Evolutionary conservation across 1,140 invertebrate species (phyloP), one percentile per base, ranked within the genome.

Genomic region (Notospermus geniculatus): DNA sequence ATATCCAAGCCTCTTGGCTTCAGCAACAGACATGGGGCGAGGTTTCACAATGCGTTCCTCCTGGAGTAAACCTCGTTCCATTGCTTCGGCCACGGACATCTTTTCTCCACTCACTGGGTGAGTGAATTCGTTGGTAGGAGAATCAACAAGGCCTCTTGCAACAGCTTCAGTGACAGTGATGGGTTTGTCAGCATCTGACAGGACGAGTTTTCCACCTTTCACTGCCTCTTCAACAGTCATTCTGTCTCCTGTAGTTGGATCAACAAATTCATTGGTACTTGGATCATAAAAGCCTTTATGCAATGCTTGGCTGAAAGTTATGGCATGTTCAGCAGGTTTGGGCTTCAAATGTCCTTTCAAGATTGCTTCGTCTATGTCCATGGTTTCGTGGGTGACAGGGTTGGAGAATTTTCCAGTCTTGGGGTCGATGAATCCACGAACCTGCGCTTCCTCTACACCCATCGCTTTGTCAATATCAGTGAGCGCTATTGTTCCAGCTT

Each of bases 101-200:
- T 87, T 82, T 71, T 87, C 85, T 36, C 88, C 88, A 28, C 87
- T 89, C 58, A 85, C 86, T 11, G 89, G 89, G 80, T 94, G 89
- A 54, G 83, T 88, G 77, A 91, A 95, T 13, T 88, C 87, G 71
- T 91, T 88, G 19, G 85, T 84, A 66, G 86, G 84, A 0, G 86
- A 80, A 72, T 95, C 88, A 64, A 95, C 90, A 46, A 92, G 56
- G 11, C 70, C 71, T 57, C 67, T 66, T 56, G 71, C 69, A 1
- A 97, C 83, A 1, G 94, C 95, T 82, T 97, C 88, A 30, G 87
- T 88, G 13, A 97, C 89, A 39, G 85, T 89, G 0, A 97, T 71
- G 9, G 86, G 80, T 71, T 91, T 87, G 61, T 92, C 91, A 68
- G 88, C 86, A n/a, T n/a, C n/a, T n/a, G n/a, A n/a, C n/a, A n/a